Evolutionary conservation across 2,797 vertebrate species (phyloP), one percentile per base, ranked within the genome.

Genomic region (Chrosomus eos): DNA sequence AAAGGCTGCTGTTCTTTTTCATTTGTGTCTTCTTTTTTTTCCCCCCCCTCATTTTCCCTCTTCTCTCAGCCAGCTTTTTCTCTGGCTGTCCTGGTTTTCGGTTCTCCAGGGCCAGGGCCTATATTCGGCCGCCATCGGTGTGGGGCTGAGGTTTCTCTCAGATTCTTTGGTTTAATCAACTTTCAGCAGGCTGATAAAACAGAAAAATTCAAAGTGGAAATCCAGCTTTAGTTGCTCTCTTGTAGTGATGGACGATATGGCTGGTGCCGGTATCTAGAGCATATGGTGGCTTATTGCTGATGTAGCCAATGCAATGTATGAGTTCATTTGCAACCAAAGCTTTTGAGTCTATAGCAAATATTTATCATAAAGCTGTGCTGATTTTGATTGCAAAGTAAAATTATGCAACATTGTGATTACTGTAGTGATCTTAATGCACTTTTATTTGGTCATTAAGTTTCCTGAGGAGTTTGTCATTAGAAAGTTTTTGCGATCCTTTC

Each of bases 71-170:
- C 74, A 77, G 77, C 68, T 81, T 77, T 85, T 88, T 86, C 73
- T 71, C 77, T 43, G 79, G 76, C 81, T 87, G 89, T 88, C 73
- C 89, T 91, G 19, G 33, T 88, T 91, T 89, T 23, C 23, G 86
- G 55, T 87, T 84, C 87, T 92, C 81, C 85, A 84, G 88, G 88
- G 81, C 84, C 31, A 40, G 81, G 85, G 26, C 45, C 85, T 68
- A 68, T 80, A 84, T 87, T 91, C 86, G 79, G 79, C 78, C 87
- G 66, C 23, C 81, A n/a, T 81, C 68, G 40, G 36, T 60, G 64
- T 79, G 71, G 73, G 48, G 68, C 64, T 58, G 80, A 85, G 45
- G 43, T 79, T 84, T 82, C 79, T 26, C 75, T 53, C 68, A 70
- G 33, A 55, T 68, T 78, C 66, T 64, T 73, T 58, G 71, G 81